Percentiles rank a stretch among this genome's conserved stretches.
These are phyloP conservation scores for Gila robusta DNA, from an alignment of 2,797 vertebrate species.

Conservation along the genomic window DNA sequence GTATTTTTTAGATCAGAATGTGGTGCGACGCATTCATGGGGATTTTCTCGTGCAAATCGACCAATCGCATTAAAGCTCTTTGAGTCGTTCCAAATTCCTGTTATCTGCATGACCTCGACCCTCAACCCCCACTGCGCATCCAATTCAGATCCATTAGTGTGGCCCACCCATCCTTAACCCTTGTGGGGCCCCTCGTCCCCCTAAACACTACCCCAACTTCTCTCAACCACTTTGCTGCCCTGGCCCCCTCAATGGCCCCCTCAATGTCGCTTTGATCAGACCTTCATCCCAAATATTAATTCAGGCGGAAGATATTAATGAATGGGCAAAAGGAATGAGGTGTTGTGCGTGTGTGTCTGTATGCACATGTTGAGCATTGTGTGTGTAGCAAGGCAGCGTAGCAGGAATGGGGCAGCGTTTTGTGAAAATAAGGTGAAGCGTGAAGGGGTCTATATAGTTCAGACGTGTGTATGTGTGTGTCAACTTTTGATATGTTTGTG, in stretches of 20 bases:
- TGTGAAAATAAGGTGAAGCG: neutral
- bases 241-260: constrained; percentile 62
- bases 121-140: neutral
- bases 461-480: neutral
- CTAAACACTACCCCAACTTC: constrained; percentile 39
- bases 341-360: constrained; percentile 55
- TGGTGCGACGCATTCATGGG: neutral
- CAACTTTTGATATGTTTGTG: neutral
- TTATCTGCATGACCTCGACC: constrained; percentile 64
- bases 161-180: constrained; percentile 43
- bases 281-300: constrained; percentile 76
- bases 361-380: constrained; percentile 5
- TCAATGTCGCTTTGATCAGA: constrained; percentile 78
- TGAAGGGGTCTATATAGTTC: neutral
- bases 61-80: constrained; percentile 67
- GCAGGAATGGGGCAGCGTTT: neutral
- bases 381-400: neutral
- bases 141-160: constrained; percentile 26
- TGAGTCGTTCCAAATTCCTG: constrained; percentile 77
- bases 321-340: constrained; percentile 67
- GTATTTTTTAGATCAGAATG: neutral
- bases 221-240: constrained; percentile 47
- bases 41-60: constrained; percentile 60
- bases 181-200: constrained; percentile 36
- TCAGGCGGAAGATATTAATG: constrained; percentile 84